Conservation (phyloP, 2,888 invertebrate genomes). For the Drosophila picticornis region DNA sequence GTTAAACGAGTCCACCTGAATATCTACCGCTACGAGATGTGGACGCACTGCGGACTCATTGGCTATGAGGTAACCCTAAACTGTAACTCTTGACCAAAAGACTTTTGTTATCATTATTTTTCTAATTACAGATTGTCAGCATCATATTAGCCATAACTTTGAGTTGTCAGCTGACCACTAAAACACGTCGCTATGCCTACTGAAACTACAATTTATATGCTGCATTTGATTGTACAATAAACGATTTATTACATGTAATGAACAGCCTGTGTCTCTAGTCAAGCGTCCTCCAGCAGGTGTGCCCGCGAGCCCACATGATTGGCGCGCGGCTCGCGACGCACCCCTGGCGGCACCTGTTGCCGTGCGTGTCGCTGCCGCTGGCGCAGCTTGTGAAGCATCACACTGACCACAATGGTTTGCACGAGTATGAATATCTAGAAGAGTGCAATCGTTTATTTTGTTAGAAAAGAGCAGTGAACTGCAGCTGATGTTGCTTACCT, state of each 20-base stretch:
- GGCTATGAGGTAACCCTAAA: slow-evolving; percentile 68
- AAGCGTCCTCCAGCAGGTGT: slow-evolving; percentile 62
- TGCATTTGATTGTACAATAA: slow-evolving; percentile 50
- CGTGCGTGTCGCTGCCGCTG: slow-evolving; percentile 46
- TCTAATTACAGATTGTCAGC: slow-evolving; percentile 63
- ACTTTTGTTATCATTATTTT: background rate
- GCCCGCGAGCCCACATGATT: slow-evolving; percentile 75
- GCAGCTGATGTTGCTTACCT: slow-evolving; percentile 52
- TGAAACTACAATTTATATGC: slow-evolving; percentile 40
- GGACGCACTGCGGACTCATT: slow-evolving; percentile 70
- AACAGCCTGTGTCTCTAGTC: background rate
- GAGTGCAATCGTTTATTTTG: slow-evolving; percentile 7
- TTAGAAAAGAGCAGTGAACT: slow-evolving; percentile 34
- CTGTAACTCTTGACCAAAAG: background rate
- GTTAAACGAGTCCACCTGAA: slow-evolving; percentile 61
- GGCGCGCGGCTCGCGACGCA: slow-evolving; percentile 60
- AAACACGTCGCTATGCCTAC: slow-evolving; percentile 76
- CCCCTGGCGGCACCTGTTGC: slow-evolving; percentile 61
- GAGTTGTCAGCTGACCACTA: slow-evolving; percentile 76
- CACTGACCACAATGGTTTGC: slow-evolving; percentile 60
- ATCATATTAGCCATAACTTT: slow-evolving; percentile 69
- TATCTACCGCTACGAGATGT: slow-evolving; percentile 73
- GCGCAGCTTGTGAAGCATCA: slow-evolving; percentile 59
- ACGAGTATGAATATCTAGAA: slow-evolving; percentile 61
- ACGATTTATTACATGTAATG: slow-evolving; percentile 34